Evolutionary conservation across 2,797 vertebrate genomes (phyloP), one percentile per base, ranked within the genome.

Genomic region (Furcifer pardalis): DNA sequence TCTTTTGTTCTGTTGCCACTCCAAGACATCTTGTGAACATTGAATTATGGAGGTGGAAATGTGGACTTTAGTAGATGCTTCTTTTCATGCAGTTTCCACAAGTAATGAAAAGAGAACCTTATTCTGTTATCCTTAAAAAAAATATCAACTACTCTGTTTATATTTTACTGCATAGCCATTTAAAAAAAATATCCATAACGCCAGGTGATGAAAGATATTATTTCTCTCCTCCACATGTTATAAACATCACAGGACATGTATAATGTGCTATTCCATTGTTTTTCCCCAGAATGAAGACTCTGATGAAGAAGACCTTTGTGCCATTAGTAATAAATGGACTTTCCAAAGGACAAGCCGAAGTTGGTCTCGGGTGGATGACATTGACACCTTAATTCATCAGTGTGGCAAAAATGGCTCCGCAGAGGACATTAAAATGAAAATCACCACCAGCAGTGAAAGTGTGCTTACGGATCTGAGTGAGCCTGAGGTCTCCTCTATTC

Each of bases 271-370:
- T 25, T 66, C 30, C 78, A 56, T 89, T 78, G 5, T 94, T 68
- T 35, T 94, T 88, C 91, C 85, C 7, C 87, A 99, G 99, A 97
- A 97, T 94, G 98, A 99, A 94, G 98, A 99, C 95, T 99, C 99
- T 1, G 99, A 99, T 97, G 98, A 99, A 94, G 99, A 99, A 94
- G 98, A 99, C 66, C 95, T 98, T 85, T 99, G 98, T 89, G 98
- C 98, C 62, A 97, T 99, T 95, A 99, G 99, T 90, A 98, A 98
- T 96, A 98, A 98, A 98, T 99, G 99, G 98, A 99, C 98, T 86
- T 99, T 99, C 96, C 98, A 99, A 94, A 97, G 97, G 96, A 98
- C 96, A 92, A 99, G 99, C 94, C 96, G 97, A 83, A 97, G 98
- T 75, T 99, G 99, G 98, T 99, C 98, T 93, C 97, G 98, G 63